Percentiles rank a stretch among this genome's conserved stretches.
Conservation (phyloP, 1,140 invertebrate species). For the Caenorhabditis briggsae region DNA sequence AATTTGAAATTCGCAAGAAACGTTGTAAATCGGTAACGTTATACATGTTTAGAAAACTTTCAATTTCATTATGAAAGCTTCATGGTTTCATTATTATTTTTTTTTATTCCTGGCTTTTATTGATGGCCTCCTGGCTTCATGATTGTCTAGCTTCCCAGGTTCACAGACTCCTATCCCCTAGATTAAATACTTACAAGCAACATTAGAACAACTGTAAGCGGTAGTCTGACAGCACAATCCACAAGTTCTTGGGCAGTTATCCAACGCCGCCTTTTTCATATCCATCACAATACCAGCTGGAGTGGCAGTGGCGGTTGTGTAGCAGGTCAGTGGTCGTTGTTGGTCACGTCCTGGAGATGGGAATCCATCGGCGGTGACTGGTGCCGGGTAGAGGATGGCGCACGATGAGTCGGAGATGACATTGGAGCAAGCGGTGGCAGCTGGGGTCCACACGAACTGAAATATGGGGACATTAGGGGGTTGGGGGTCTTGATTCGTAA, state of each 20-base stretch:
- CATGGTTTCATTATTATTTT: too few species aligned
- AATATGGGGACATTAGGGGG: background rate
- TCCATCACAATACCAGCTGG: background rate
- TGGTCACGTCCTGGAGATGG: background rate
- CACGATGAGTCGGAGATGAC: background rate
- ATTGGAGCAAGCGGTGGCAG: background rate
- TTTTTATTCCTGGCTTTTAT: too few species aligned
- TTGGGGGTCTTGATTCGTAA: too few species aligned
- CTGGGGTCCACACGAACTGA: background rate
- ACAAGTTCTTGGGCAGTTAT: background rate
- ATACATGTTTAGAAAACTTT: too few species aligned
- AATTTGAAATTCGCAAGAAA: too few species aligned
- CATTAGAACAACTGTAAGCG: background rate
- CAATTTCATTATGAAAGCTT: too few species aligned
- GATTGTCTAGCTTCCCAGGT: too few species aligned
- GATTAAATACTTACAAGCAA: background rate
- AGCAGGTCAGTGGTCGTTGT: background rate
- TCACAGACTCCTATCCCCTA: too few species aligned
- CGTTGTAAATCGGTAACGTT: too few species aligned
- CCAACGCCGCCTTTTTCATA: background rate
- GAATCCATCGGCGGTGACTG: background rate
- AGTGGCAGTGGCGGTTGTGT: background rate
- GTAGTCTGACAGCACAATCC: slow-evolving; percentile 21
- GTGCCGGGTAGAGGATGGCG: background rate
- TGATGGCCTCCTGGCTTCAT: too few species aligned